phyloP scores from a whole-genome alignment of 2,113 vertebrate species.

The Cepphus grylle region DNA sequence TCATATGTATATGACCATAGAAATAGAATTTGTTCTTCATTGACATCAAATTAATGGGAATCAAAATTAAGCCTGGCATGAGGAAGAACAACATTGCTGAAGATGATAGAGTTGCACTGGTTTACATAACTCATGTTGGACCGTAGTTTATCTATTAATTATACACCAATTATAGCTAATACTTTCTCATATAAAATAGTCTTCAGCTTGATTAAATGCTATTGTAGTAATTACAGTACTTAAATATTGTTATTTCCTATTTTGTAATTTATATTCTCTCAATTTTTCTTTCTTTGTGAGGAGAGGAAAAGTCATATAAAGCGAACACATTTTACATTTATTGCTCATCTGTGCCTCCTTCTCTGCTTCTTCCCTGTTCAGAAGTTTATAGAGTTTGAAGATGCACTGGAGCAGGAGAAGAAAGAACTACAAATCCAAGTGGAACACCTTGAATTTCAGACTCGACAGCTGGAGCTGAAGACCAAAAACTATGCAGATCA shows the following conservation, averaged over 20 bases:
- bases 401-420: constrained; percentile 96
- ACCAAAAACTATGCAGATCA: constrained; percentile 94
- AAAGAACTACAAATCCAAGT: constrained; percentile 94
- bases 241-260: background rate
- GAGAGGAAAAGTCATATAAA: background rate
- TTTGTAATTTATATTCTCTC: background rate
- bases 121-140: background rate
- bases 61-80: background rate
- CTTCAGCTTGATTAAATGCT: background rate
- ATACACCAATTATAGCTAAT: background rate
- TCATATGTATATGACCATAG: background rate
- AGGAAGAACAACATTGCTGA: background rate
- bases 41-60: background rate
- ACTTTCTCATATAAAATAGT: background rate
- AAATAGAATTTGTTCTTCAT: background rate
- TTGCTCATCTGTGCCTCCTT: background rate
- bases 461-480: constrained; percentile 94
- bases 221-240: background rate
- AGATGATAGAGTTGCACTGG: background rate
- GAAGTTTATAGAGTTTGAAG: constrained; percentile 99
- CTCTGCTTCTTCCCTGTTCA: constrained; percentile 38
- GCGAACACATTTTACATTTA: background rate
- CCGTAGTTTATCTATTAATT: background rate
- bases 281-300: background rate
- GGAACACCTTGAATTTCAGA: constrained; percentile 91